Evolutionary conservation across 1,140 invertebrate genomes (phyloP).

Genomic region (Coptotermes formosanus): DNA sequence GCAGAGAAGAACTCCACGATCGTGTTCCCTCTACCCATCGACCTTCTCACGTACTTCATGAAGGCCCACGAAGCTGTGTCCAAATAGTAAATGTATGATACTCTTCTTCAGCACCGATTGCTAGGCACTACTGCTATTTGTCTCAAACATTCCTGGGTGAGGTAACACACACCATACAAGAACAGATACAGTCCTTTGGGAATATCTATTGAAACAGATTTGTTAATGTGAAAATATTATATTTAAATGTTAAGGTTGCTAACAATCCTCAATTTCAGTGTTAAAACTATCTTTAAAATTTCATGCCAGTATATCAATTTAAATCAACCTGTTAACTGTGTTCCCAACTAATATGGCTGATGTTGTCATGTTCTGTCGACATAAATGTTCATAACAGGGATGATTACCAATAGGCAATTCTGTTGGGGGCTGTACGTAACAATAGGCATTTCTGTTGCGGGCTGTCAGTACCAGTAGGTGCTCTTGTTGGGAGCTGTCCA

Average conservation of each 20-base stretch:
- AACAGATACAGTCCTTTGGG: not conserved
- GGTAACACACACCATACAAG: not conserved
- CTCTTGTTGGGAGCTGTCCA: no score
- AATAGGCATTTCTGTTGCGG: no score
- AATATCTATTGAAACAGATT: not conserved
- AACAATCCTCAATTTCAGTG: not conserved
- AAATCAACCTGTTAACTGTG: not conserved
- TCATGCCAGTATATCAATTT: not conserved
- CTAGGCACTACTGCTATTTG: not conserved
- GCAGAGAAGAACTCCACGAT: slow-evolving; percentile 98
- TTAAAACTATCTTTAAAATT: not conserved
- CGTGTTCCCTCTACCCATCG: slow-evolving; percentile 93
- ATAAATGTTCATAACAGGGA: not conserved
- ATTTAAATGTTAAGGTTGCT: not conserved
- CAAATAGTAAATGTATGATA: not conserved
- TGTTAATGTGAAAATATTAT: not conserved
- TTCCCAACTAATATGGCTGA: not conserved
- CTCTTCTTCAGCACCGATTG: not conserved
- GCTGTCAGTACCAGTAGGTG: no score
- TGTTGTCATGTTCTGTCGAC: not conserved
- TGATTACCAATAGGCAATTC: no score
- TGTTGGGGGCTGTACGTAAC: no score
- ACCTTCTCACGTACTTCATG: slow-evolving; percentile 79
- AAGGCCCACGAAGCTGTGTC: slow-evolving; percentile 39
- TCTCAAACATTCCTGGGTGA: not conserved